Evolutionary conservation across 2,113 vertebrate species (phyloP).

Genomic region (Procavia capensis): DNA sequence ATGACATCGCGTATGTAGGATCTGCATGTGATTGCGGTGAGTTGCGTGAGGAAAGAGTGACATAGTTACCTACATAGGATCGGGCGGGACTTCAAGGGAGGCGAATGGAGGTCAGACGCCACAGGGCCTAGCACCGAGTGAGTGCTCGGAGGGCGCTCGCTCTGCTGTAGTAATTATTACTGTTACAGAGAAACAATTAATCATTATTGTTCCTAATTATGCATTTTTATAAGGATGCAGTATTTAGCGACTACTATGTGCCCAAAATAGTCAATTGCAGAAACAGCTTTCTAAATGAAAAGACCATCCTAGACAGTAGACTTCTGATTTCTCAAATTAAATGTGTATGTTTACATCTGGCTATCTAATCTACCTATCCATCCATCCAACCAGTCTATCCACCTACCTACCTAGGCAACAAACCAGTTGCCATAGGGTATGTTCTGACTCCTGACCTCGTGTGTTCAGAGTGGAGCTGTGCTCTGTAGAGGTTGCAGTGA

Average conservation of each 20-base stretch:
- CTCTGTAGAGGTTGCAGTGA: too few species aligned
- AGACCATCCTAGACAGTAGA: not conserved
- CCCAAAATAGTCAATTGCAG: not conserved
- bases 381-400: too few species aligned
- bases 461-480: too few species aligned
- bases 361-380: too few species aligned
- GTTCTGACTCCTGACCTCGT: too few species aligned
- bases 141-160: not conserved
- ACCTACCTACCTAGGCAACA: too few species aligned
- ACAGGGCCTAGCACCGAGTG: not conserved
- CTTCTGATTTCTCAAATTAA: not conserved
- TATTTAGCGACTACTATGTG: not conserved
- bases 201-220: not conserved
- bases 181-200: not conserved
- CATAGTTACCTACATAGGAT: too few species aligned
- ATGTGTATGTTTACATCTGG: not conserved
- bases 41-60: too few species aligned
- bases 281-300: not conserved
- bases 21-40: too few species aligned
- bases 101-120: not conserved
- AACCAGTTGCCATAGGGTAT: too few species aligned
- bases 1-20: too few species aligned
- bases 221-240: not conserved
- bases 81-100: not conserved
- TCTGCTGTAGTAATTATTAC: not conserved